These are phyloP conservation scores for Manis pentadactyla DNA, from an alignment of 2,797 vertebrate genomes.

Conservation along the genomic window DNA sequence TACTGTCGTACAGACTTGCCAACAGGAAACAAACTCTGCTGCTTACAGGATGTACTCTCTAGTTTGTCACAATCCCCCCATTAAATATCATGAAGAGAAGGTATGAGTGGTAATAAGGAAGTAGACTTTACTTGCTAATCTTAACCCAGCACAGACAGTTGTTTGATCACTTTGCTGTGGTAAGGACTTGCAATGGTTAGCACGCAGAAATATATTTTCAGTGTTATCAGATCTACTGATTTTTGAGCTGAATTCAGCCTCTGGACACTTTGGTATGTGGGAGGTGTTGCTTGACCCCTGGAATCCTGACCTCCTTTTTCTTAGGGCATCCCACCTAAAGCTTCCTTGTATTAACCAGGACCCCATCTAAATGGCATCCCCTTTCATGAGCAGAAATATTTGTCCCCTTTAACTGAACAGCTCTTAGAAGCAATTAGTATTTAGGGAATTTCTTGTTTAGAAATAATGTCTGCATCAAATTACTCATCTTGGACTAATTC, in stretches of 20 bases:
- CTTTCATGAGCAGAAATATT: constrained; percentile 70
- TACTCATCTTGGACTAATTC: constrained; percentile 82
- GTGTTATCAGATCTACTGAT: neutral
- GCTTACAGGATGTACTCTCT: neutral
- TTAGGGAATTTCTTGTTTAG: constrained; percentile 86
- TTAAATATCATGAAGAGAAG: neutral
- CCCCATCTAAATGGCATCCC: constrained; percentile 48
- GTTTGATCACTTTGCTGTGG: neutral
- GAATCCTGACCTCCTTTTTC: constrained; percentile 50
- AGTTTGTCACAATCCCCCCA: neutral
- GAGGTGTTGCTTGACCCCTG: constrained; percentile 26
- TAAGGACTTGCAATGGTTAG: neutral
- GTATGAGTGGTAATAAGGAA: neutral
- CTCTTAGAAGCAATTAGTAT: constrained; percentile 84
- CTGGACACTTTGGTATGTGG: neutral
- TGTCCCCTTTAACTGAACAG: constrained; percentile 78
- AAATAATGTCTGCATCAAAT: constrained; percentile 83
- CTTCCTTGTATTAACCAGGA: constrained; percentile 31
- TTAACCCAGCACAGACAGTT: neutral
- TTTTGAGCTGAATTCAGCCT: neutral
- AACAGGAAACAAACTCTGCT: neutral
- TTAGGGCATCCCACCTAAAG: neutral
- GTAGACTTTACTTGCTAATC: neutral
- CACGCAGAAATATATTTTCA: neutral
- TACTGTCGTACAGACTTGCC: neutral